Evolutionary conservation across 2,888 invertebrate species (phyloP).

Genomic region (Adineta ricciae): DNA sequence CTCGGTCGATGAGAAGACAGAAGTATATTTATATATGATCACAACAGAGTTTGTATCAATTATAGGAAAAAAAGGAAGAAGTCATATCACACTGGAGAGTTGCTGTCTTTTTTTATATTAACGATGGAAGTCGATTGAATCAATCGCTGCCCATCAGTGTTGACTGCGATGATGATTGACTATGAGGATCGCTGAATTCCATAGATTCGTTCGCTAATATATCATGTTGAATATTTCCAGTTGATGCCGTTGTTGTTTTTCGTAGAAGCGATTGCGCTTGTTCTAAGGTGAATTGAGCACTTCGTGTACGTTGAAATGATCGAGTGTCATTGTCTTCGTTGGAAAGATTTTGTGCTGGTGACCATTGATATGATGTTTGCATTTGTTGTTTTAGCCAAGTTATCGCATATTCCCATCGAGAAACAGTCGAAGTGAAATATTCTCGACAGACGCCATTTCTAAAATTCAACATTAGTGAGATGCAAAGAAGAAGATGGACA

Average conservation of each 20-base stretch:
- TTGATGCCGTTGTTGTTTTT: neutral
- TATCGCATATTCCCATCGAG: slow-evolving; percentile 53
- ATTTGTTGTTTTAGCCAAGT: slow-evolving; percentile 53
- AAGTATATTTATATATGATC: no score
- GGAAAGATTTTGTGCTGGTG: slow-evolving; percentile 37
- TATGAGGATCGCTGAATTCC: neutral
- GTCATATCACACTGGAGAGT: neutral
- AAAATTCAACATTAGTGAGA: slow-evolving; percentile 38
- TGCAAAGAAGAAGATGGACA: slow-evolving; percentile 38
- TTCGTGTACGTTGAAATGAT: slow-evolving; percentile 52
- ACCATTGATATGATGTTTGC: slow-evolving; percentile 38
- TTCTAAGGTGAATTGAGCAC: slow-evolving; percentile 43
- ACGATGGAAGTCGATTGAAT: neutral
- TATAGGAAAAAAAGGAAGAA: neutral
- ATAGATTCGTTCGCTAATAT: neutral
- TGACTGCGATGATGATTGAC: neutral
- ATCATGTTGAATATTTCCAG: neutral
- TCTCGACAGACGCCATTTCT: slow-evolving; percentile 35
- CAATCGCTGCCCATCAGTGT: neutral
- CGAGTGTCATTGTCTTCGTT: slow-evolving; percentile 52
- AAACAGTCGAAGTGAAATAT: slow-evolving; percentile 37
- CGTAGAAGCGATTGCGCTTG: neutral
- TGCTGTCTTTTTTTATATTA: no score
- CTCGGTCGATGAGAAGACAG: neutral
- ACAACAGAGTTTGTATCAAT: neutral